Evolutionary conservation across 1,140 invertebrate genomes (phyloP), one percentile per base, ranked within the genome.

Genomic region (Drosophila bocqueti): DNA sequence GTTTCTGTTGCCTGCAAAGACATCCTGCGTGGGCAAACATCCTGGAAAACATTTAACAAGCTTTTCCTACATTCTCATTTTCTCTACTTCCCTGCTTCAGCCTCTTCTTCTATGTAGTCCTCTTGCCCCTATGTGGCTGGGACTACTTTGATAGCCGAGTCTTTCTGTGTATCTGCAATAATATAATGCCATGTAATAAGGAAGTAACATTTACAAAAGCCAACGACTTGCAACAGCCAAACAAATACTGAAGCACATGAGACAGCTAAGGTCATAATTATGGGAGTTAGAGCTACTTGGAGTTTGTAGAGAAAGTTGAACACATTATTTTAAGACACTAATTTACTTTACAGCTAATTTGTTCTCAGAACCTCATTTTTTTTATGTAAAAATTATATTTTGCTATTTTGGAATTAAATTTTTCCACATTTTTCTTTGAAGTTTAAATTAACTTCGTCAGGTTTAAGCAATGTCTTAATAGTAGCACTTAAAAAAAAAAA

Each of bases 131-230:
- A 55, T 45, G 68, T 38, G 71, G 64, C 67, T 40, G 61, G 36
- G 65, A 68, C 65, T 49, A 67, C 65, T 69, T 68, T 69, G 66
- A 69, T 69, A 54, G 66, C 62, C 64, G 16, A 26, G 36, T 42
- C 43, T 34, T 31, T 46, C 45, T 67, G 38, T 69, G 63, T 68
- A 67, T 68, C 67, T 73, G 67, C 46, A 72, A 72, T 73, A 73
- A 72, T 73, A 73, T 74, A 75, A 74, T 75, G 58, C 69, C 69
- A 75, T 87, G 83, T 87, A 83, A 89, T 89, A 87, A 87, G 84
- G 79, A 87, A 81, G 84, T 79, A 87, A 83, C 83, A 89, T 87
- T 87, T 87, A 89, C 83, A 87, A 87, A 87, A 90, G 84, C 84
- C 81, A 87, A 87, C 79, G 68, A 73, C 81, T 77, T 62, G 82